These are phyloP conservation scores for Eurystomus gularis DNA, from an alignment of 2,113 vertebrate genomes.

Conservation along the genomic window DNA sequence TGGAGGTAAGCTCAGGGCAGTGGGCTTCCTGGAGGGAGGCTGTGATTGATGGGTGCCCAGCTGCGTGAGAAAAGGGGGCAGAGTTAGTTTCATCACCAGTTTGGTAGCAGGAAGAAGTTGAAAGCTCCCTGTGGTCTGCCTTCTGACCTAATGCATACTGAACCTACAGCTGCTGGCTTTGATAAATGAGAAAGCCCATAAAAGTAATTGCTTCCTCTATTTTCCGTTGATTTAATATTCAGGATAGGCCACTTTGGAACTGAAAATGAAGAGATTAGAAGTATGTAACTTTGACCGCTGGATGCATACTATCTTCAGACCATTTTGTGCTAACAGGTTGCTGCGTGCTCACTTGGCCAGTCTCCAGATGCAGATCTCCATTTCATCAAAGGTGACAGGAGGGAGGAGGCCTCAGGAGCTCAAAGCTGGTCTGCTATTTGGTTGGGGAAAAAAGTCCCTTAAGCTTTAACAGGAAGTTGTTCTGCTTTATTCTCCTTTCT, in stretches of 20 bases:
- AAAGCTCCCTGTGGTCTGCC: neutral
- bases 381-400: neutral
- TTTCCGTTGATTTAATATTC: neutral
- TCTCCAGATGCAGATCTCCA: neutral
- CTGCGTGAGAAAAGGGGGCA: neutral
- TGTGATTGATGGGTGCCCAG: neutral
- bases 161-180: neutral
- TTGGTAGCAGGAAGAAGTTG: neutral
- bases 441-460: neutral
- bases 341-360: neutral
- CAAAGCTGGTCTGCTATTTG: neutral
- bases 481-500: neutral
- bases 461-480: neutral
- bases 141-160: rapidly evolving
- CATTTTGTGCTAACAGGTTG: neutral
- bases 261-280: neutral
- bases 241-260: neutral
- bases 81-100: neutral
- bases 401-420: neutral
- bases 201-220: neutral
- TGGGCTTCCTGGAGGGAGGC: neutral
- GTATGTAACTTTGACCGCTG: neutral
- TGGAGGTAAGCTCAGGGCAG: neutral
- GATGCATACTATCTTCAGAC: neutral
- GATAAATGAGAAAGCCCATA: neutral